Base-by-base conservation (phyloP, 37 sponge, comb jelly and placozoan genomes). In the Spongilla lacustris region DNA sequence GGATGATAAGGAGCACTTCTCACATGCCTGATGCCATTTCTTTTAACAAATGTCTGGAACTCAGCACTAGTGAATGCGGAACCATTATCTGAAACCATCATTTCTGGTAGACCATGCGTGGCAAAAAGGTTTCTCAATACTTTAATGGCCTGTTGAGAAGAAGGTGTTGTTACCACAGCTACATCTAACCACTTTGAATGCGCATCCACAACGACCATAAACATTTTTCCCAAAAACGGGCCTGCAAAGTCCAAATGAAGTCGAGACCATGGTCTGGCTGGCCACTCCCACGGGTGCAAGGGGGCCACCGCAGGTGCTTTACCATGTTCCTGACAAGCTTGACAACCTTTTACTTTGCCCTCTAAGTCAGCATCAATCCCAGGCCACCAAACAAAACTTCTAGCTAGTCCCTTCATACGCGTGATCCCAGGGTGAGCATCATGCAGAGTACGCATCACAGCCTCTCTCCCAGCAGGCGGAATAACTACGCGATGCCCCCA, bases 331-430 rank as follows among this genome's bases (percentile, higher is more conserved):
- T 83, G 84, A 48, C 84, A 73, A 17, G 13, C 11, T 11, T 25
- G 22, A 48, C 84, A 73, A 13, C 9, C 14, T 48, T 28, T 25
- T 0, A 83, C 73, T 70, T 24, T 71, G 2, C 26, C 66, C 32
- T 46, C 66, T 28, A 83, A 2, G 0, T 83, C 14, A 68, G n/a
- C 2, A 71, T 86, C 87, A 9, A 86, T 70, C 30, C 81, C 81
- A 37, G 87, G 87, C 87, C 87, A 86, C 87, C 87, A 86, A 17
- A 77, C 87, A 10, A 73, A 6, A 41, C 74, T 6, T n/a, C 81
- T 79, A 1, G 87, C 81, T 2, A 86, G 19, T 23, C 29, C 26
- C 34, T 86, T 86, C 81, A 79, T 83, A 6, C 34, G 1, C 3
- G 75, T 4, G 14, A 73, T 36, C 38, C 84, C 84, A 9, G 84